Conservation (phyloP, 2,113 vertebrate genomes). For the Numenius arquata region DNA sequence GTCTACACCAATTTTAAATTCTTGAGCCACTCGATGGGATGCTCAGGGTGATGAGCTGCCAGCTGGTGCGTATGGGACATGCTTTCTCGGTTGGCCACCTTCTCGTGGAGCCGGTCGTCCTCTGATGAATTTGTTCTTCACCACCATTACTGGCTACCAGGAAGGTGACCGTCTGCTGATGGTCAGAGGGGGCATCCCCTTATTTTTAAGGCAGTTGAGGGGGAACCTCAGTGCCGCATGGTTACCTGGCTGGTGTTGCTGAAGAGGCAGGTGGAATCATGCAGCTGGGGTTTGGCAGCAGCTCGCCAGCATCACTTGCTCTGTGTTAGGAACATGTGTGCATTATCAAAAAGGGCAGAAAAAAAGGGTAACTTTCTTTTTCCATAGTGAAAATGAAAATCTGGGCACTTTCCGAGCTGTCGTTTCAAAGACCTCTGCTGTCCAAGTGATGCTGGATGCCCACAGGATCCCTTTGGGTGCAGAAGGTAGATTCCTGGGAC, state of each 20-base stretch:
- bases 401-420: not conserved
- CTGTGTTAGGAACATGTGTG: not conserved
- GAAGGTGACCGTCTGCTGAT: not conserved
- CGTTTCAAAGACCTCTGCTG: not conserved
- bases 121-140: not conserved
- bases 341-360: not conserved
- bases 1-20: not conserved
- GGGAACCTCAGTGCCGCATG: not conserved
- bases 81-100: not conserved
- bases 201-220: not conserved
- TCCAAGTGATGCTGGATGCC: not conserved
- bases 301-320: rapidly evolving
- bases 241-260: not conserved
- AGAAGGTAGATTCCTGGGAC: not conserved
- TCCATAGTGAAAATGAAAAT: not conserved
- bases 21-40: not conserved
- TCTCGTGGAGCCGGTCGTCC: not conserved
- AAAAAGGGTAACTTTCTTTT: not conserved
- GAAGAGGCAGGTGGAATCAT: not conserved
- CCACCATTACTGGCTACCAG: rapidly evolving
- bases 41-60: not conserved
- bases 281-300: not conserved
- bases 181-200: not conserved
- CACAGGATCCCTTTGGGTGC: not conserved
- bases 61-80: not conserved